Conservation (phyloP, 2,113 vertebrate genomes). For the Gallinago media region DNA sequence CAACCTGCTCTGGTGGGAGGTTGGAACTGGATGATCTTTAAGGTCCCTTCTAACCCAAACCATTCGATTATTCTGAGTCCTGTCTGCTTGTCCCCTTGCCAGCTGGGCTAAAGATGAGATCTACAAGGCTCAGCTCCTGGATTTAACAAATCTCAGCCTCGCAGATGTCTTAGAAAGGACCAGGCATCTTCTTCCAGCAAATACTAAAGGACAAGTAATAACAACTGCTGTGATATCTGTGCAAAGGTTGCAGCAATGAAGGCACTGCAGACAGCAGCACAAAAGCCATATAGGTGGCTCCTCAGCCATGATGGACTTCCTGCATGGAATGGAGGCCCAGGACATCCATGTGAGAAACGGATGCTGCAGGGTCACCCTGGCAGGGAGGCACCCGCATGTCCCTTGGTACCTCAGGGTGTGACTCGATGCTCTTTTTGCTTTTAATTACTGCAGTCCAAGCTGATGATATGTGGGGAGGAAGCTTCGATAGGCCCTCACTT, state of each 20-base stretch:
- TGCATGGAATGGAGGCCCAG: fast-evolving
- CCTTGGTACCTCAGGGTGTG: background rate
- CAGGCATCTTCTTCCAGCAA: background rate
- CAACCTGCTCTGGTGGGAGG: too few relatives aligned
- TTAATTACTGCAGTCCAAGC: background rate
- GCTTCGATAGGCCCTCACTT: background rate
- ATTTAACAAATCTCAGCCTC: background rate
- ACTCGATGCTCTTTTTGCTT: background rate
- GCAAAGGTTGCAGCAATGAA: background rate
- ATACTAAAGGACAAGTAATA: background rate
- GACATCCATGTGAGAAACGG: background rate
- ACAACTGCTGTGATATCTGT: background rate
- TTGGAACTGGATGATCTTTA: too few relatives aligned
- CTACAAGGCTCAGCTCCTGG: background rate
- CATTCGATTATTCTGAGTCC: too few relatives aligned
- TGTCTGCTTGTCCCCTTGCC: fast-evolving
- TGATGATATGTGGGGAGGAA: fast-evolving
- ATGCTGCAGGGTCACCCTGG: background rate
- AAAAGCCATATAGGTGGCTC: background rate
- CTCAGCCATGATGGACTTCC: background rate
- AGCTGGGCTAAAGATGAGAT: background rate
- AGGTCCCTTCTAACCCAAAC: too few relatives aligned
- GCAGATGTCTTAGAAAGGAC: background rate
- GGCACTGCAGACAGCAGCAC: background rate
- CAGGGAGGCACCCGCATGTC: fast-evolving